These are phyloP conservation scores for Prunella strophiata DNA, from an alignment of 2,797 vertebrate genomes.

Conservation along the genomic window DNA sequence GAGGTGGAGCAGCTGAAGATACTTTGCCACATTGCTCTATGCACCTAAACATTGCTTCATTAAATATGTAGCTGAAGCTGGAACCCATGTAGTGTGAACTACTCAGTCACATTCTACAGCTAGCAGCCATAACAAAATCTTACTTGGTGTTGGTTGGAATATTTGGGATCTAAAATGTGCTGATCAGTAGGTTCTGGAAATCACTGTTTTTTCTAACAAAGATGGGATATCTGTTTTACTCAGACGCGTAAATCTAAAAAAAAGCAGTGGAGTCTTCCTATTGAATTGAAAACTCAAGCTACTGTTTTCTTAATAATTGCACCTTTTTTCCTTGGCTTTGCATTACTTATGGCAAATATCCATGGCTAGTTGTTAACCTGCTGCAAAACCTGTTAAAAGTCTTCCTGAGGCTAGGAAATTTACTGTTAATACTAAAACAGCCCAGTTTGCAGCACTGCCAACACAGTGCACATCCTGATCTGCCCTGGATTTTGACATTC, in stretches of 20 bases:
- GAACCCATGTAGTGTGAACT: background rate
- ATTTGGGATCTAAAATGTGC: background rate
- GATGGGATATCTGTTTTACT: background rate
- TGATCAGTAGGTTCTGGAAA: background rate
- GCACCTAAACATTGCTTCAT: background rate
- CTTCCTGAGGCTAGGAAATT: background rate
- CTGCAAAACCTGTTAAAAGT: constrained; percentile 8
- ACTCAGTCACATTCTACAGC: background rate
- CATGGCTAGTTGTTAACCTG: background rate
- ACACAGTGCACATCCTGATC: constrained; percentile 16
- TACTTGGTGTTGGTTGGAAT: background rate
- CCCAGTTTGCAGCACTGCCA: constrained; percentile 3
- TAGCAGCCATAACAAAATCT: background rate
- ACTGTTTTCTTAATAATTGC: background rate
- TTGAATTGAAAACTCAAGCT: background rate
- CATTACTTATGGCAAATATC: background rate
- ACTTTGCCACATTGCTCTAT: background rate
- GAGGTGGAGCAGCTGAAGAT: background rate
- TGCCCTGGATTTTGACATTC: constrained; percentile 43
- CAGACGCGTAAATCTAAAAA: background rate
- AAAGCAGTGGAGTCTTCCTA: background rate
- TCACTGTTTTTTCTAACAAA: background rate
- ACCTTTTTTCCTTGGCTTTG: background rate
- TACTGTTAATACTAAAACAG: constrained; percentile 53
- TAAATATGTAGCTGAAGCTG: background rate